Evolutionary conservation across 2,113 vertebrate species (phyloP).

Genomic region (Trogon surrucura): DNA sequence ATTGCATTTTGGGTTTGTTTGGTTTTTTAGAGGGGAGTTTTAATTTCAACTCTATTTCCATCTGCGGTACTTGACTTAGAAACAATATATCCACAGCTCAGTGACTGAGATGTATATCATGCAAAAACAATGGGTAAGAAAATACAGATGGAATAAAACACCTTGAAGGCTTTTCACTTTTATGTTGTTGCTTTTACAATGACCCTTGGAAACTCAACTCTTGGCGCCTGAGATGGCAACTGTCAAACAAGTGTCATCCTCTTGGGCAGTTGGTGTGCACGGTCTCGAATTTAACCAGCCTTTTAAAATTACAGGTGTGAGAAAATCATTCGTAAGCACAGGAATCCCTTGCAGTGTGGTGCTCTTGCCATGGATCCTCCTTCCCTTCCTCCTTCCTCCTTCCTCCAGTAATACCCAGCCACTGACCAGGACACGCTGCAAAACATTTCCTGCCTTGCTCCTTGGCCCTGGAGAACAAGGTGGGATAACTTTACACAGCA

Average conservation of each 20-base stretch:
- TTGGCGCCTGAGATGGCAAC: slow-evolving; percentile 1
- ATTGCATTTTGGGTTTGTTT: no score
- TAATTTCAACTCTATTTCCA: neutral
- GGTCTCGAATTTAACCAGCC: neutral
- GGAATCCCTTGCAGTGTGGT: neutral
- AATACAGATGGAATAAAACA: neutral
- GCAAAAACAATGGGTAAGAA: neutral
- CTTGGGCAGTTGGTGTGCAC: slow-evolving; percentile 49
- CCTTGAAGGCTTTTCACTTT: slow-evolving; percentile 27
- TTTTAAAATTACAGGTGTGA: neutral
- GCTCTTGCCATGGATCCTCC: neutral
- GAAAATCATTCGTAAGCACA: neutral
- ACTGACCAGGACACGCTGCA: neutral
- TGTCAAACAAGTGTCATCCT: slow-evolving; percentile 56
- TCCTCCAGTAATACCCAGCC: neutral
- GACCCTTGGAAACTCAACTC: slow-evolving; percentile 33
- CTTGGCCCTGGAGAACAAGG: neutral
- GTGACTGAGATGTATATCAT: neutral
- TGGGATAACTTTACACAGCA: neutral
- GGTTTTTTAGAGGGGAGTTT: neutral
- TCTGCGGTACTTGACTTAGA: neutral
- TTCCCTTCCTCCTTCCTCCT: neutral
- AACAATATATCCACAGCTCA: neutral
- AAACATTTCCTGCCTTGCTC: neutral
- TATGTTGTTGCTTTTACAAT: neutral